A percentile compares a stretch with the other conserved stretches of the same genome.
These are phyloP conservation scores for Mionectes macconnelli DNA, from an alignment of 2,113 vertebrate species.

Conservation along the genomic window DNA sequence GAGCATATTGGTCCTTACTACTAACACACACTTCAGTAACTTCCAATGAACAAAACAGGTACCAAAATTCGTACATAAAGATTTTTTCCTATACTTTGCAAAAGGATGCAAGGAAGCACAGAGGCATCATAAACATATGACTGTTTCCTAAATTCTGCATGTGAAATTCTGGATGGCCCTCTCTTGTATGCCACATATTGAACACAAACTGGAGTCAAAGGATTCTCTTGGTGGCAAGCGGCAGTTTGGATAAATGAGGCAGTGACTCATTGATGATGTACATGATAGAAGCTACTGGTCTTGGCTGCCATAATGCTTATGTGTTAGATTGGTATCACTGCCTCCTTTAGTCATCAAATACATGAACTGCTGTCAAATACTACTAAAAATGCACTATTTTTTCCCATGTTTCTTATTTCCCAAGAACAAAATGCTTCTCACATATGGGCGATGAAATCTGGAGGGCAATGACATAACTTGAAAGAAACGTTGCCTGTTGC, in stretches of 20 bases:
- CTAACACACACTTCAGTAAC: not conserved
- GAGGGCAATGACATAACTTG: not conserved
- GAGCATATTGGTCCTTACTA: not conserved
- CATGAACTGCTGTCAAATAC: not conserved
- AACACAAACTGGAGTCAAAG: not conserved
- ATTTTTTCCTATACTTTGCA: not conserved
- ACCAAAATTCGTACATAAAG: not conserved
- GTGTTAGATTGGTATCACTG: not conserved
- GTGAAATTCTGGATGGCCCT: not conserved
- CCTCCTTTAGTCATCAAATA: not conserved
- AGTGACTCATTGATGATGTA: not conserved
- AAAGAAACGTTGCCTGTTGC: slow-evolving; percentile 6
- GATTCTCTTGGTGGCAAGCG: not conserved
- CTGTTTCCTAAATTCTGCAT: not conserved
- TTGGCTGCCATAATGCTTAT: not conserved
- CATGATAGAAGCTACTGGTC: not conserved
- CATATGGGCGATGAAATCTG: not conserved
- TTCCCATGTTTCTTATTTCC: not conserved
- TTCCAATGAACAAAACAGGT: not conserved
- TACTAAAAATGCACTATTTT: not conserved
- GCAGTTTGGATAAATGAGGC: not conserved
- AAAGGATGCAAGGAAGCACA: not conserved
- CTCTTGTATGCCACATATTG: not conserved
- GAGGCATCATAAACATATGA: not conserved
- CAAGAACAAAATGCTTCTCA: not conserved